These are phyloP conservation scores for Morone saxatilis DNA, from an alignment of 2,113 vertebrate species.

Conservation along the genomic window DNA sequence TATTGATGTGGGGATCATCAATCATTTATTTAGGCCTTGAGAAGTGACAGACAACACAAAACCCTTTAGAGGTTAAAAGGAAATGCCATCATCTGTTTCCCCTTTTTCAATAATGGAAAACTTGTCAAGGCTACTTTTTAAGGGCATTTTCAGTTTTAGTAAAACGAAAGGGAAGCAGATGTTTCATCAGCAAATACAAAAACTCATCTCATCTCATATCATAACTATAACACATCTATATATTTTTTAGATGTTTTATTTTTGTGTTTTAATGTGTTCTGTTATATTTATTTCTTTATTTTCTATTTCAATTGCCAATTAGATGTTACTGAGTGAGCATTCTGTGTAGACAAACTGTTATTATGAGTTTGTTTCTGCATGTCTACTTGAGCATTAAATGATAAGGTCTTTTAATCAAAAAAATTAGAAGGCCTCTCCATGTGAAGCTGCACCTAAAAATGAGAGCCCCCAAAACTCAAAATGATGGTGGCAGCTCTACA, in stretches of 20 bases:
- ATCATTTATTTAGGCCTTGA: constrained; percentile 67
- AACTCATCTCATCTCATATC: background rate
- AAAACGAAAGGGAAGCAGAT: background rate
- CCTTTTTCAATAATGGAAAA: constrained; percentile 1
- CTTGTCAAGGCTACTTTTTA: background rate
- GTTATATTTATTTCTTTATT: background rate
- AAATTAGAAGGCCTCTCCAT: background rate
- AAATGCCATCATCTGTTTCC: constrained; percentile 13
- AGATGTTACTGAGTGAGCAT: background rate
- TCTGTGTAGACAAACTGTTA: background rate
- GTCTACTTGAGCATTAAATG: background rate
- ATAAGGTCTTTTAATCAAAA: background rate
- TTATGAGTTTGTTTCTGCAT: no score
- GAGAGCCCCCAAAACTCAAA: background rate
- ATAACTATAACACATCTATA: background rate
- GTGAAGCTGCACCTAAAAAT: background rate
- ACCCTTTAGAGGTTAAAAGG: constrained; percentile 34
- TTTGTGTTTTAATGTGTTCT: background rate
- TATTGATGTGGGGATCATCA: constrained; percentile 74
- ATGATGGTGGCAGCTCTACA: background rate
- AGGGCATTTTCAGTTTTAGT: constrained; percentile 2
- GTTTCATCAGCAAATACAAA: background rate
- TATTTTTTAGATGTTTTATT: background rate
- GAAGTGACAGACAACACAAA: constrained; percentile 50
- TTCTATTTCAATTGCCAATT: background rate